phyloP scores from a whole-genome alignment of 2,888 invertebrate genomes.

The Synanthedon formicaeformis region DNA sequence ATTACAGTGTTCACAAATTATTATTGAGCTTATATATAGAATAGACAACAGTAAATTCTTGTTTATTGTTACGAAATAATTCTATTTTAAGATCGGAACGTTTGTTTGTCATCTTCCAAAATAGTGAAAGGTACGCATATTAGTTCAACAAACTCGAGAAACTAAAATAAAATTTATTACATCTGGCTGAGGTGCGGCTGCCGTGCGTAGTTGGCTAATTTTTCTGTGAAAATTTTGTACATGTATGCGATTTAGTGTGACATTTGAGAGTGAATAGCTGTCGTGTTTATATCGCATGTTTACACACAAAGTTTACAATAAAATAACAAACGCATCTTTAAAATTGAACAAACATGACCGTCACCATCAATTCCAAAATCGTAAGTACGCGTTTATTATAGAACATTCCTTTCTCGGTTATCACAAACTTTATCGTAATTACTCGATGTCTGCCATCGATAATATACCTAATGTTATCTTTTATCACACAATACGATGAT shows the following conservation, averaged over 20 bases:
- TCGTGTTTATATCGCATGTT: too few relatives aligned
- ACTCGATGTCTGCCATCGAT: too few relatives aligned
- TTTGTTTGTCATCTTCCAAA: slow-evolving; percentile 27
- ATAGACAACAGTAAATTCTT: too few relatives aligned
- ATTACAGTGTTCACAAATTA: too few relatives aligned
- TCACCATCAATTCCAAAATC: slow-evolving; percentile 22
- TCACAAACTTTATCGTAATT: too few relatives aligned
- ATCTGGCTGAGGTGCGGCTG: slow-evolving; percentile 7
- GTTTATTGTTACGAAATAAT: background rate
- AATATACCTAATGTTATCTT: background rate
- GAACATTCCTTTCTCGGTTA: background rate
- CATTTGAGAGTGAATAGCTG: too few relatives aligned
- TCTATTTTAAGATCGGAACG: slow-evolving; percentile 21
- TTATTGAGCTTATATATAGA: too few relatives aligned
- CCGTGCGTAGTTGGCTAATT: background rate
- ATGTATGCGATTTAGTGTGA: too few relatives aligned
- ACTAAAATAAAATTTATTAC: slow-evolving; percentile 16
- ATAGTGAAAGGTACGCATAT: slow-evolving; percentile 17
- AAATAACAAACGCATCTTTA: too few relatives aligned
- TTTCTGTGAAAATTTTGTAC: background rate
- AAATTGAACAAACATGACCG: slow-evolving; percentile 16
- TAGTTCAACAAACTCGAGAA: slow-evolving; percentile 4
- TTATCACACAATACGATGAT: background rate
- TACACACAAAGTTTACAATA: too few relatives aligned
- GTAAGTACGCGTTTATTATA: slow-evolving; percentile 20